Conservation (phyloP, 2,888 invertebrate genomes). For the Hypolimnas misippus region DNA sequence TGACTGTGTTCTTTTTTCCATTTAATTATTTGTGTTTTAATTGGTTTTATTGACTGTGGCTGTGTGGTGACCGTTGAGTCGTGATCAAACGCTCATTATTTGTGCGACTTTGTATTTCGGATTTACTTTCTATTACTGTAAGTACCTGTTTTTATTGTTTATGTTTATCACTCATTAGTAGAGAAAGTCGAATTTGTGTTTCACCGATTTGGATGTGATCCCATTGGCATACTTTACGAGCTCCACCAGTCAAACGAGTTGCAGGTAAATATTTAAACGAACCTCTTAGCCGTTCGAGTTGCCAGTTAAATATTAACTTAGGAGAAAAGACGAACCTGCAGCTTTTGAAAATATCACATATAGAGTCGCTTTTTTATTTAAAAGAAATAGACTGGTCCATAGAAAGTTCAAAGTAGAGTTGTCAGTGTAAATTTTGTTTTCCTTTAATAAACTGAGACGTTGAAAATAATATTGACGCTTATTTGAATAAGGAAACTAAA, state of each 20-base stretch:
- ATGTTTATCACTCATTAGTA: conserved; percentile 55
- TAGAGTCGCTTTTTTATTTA: too few relatives aligned
- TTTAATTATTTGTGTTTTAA: conserved; percentile 49
- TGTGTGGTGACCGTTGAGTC: conserved; percentile 61
- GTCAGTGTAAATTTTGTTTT: too few relatives aligned
- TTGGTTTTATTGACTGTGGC: conserved; percentile 60
- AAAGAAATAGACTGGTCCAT: too few relatives aligned
- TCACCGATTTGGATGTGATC: conserved; percentile 47
- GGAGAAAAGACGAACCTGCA: not conserved
- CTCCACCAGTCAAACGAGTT: conserved; percentile 42
- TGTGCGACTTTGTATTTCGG: conserved; percentile 66
- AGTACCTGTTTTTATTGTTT: conserved; percentile 78
- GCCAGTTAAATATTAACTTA: conserved; percentile 10
- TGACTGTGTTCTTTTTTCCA: conserved; percentile 49
- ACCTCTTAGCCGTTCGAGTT: conserved; percentile 25
- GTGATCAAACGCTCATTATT: conserved; percentile 65
- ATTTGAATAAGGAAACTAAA: too few relatives aligned
- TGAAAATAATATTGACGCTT: too few relatives aligned
- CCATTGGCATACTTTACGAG: conserved; percentile 45
- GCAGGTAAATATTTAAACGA: conserved; percentile 40
- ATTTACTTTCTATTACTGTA: conserved; percentile 83
- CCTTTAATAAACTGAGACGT: too few relatives aligned
- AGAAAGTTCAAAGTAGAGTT: too few relatives aligned
- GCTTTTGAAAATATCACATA: too few relatives aligned
- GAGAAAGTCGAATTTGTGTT: conserved; percentile 63